Evolutionary conservation across 2,113 vertebrate genomes (phyloP).

Genomic region (Naja naja): DNA sequence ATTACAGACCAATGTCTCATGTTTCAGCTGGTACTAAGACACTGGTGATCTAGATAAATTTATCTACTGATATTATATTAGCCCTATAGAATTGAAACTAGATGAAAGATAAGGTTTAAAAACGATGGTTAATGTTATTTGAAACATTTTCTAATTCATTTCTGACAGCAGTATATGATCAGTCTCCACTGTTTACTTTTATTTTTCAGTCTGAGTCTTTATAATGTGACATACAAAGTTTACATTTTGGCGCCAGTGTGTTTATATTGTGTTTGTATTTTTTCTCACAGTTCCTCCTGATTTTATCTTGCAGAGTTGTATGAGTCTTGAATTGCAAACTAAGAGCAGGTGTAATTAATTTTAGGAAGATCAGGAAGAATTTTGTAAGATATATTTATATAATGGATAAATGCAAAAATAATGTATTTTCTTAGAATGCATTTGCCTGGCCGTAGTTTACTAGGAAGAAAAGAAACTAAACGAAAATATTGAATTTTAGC

Average conservation of each 20-base stretch:
- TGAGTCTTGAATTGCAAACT: conserved; percentile 44
- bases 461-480: conserved; percentile 30
- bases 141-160: conserved; percentile 55
- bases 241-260: conserved; percentile 53
- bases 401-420: not conserved
- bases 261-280: conserved; percentile 52
- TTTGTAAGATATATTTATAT: conserved; percentile 23
- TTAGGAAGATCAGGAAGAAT: not conserved
- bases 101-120: conserved; percentile 35
- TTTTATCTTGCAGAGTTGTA: conserved; percentile 48
- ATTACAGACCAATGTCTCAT: conserved; percentile 1
- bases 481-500: not conserved
- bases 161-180: conserved; percentile 55
- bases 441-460: rapidly evolving
- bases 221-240: conserved; percentile 49
- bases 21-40: not conserved
- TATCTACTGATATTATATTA: not conserved
- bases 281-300: conserved; percentile 55
- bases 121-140: conserved; percentile 51
- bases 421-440: not conserved
- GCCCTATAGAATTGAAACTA: not conserved
- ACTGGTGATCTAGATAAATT: not conserved
- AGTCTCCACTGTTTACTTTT: conserved; percentile 62
- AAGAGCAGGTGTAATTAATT: conserved; percentile 32
- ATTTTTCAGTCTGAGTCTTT: conserved; percentile 52